Evolutionary conservation across 2,888 invertebrate genomes (phyloP).

Genomic region (Hoplodrina ambigua): DNA sequence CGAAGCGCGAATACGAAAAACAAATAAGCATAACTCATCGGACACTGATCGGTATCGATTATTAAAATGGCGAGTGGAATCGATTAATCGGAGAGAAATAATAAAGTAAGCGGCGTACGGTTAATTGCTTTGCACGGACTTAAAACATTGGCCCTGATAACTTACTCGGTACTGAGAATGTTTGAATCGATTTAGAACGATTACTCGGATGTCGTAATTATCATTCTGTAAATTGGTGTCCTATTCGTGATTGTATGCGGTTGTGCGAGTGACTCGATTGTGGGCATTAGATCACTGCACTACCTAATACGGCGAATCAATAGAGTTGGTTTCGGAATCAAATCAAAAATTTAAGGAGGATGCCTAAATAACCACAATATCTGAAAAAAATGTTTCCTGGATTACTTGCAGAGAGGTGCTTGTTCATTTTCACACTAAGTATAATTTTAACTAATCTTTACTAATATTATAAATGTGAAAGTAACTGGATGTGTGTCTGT

Average conservation of each 20-base stretch:
- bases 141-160: conserved; percentile 80
- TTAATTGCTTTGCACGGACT: conserved; percentile 86
- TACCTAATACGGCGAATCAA: background rate
- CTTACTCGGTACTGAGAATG: conserved; percentile 72
- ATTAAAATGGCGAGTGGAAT: conserved; percentile 84
- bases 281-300: conserved; percentile 7
- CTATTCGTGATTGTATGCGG: conserved; percentile 37
- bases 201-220: conserved; percentile 60
- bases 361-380: too few relatives aligned
- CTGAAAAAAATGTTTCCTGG: too few relatives aligned
- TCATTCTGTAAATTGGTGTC: conserved; percentile 42
- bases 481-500: too few relatives aligned
- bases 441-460: too few relatives aligned
- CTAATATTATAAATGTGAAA: too few relatives aligned
- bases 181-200: conserved; percentile 60
- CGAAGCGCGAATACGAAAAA: conserved; percentile 75
- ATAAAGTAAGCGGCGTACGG: conserved; percentile 79
- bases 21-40: conserved; percentile 87
- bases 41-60: conserved; percentile 84
- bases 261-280: conserved; percentile 24
- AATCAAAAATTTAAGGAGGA: too few relatives aligned
- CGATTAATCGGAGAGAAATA: conserved; percentile 85
- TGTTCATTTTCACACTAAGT: too few relatives aligned
- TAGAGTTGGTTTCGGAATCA: background rate
- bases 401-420: too few relatives aligned